Base-by-base conservation (phyloP, 2,888 invertebrate species). In the Heliconius cydno region DNA sequence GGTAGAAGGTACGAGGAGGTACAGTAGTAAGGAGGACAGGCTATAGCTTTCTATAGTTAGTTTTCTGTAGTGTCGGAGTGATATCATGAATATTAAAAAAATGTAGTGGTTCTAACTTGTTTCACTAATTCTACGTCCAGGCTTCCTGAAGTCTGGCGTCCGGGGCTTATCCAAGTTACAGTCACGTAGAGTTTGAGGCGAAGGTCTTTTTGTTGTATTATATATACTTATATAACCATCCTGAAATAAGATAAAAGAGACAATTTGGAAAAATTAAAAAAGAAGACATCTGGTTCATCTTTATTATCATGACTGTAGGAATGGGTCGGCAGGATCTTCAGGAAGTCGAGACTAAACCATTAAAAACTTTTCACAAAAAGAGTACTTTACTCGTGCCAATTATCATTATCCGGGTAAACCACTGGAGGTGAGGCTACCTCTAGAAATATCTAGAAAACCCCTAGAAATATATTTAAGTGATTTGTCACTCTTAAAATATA, bases 41-140 rank as follows among this genome's bases (percentile, higher is more conserved):
- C 34, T 34, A 34, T n/a, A n/a, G n/a, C n/a, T n/a, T 12, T 41
- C 41, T 41, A 41, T 9, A 41, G 41, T 13, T 13, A 13, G 15
- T 46, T 15, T 46, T 46, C 46, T 46, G 4, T 46, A 46, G 5
- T 46, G 13, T 46, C 46, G 15, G 15, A 46, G 15, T 46, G 46
- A 52, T 52, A 19, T 52, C 52, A 52, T 19, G 19, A 52, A 19
- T 19, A 19, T 52, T 6, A 52, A 52, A 52, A n/a, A 60, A 65
- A 65, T 38, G 5, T 6, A 60, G 52, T 22, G 46, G 46, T 52
- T 83, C 88, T 85, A 84, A 92, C 92, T 91, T 80, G 84, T 85
- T 84, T 89, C 87, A 81, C 87, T 88, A n/a, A 91, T 85, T n/a
- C 88, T 85, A 65, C 77, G 72, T 2, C 77, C 77, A 30, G 77